A percentile compares a stretch with the other conserved stretches of the same genome.
phyloP scores from a whole-genome alignment of 53 echinoderm and acorn worm genomes.

The Luidia sarsii region DNA sequence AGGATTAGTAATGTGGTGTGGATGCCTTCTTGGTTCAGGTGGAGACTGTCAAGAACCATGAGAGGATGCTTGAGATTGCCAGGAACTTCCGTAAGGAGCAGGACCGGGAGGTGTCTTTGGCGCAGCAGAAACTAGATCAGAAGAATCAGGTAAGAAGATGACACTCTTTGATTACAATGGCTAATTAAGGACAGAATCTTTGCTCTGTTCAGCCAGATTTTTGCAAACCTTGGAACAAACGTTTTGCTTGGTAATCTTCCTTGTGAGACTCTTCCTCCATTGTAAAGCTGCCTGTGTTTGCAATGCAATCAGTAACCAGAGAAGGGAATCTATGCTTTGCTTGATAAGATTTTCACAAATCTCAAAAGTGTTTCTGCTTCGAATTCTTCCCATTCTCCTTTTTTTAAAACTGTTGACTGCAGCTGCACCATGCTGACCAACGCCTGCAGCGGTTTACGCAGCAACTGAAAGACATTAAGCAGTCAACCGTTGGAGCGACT shows the following conservation, averaged over 20 bases:
- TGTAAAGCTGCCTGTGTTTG: too few species aligned
- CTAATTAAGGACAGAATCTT: too few species aligned
- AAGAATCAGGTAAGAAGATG: constrained; percentile 83
- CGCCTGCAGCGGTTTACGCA: constrained; percentile 78
- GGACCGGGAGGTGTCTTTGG: constrained; percentile 67
- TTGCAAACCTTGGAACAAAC: too few species aligned
- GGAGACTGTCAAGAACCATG: constrained; percentile 87
- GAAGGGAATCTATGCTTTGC: too few species aligned
- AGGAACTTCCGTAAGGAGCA: constrained; percentile 91
- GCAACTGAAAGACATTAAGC: constrained; percentile 90
- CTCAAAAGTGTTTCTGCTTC: too few species aligned
- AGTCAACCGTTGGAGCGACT: constrained; percentile 92
- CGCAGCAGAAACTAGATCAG: constrained; percentile 94
- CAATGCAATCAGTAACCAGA: too few species aligned
- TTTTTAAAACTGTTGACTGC: neutral
- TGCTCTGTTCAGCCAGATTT: too few species aligned
- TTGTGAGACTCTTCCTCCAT: too few species aligned
- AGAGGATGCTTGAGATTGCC: constrained; percentile 95
- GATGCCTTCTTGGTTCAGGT: constrained; percentile 55
- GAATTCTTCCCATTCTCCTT: too few species aligned
- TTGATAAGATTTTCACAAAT: too few species aligned
- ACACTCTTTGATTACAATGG: too few species aligned
- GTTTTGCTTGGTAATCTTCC: too few species aligned
- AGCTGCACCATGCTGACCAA: constrained; percentile 94
- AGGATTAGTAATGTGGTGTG: neutral